A percentile compares a stretch with the other conserved stretches of the same genome.
Evolutionary conservation across 1,140 invertebrate species (phyloP).

Genomic region (Listronotus bonariensis): DNA sequence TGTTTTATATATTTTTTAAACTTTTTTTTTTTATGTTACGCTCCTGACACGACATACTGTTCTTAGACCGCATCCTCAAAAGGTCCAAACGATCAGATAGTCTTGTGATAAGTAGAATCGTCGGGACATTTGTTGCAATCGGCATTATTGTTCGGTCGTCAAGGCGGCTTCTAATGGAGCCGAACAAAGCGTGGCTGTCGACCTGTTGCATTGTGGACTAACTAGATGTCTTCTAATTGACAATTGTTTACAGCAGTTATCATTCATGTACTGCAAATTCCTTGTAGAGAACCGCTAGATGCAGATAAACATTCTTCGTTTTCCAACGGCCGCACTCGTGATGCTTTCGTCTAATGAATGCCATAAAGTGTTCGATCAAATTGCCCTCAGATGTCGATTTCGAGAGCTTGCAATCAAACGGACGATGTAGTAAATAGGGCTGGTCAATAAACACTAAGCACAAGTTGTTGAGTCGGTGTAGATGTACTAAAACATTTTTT

Average conservation of each 20-base stretch:
- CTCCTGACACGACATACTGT: too few species aligned
- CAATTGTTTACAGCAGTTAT: slow-evolving; percentile 57
- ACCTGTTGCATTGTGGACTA: slow-evolving; percentile 52
- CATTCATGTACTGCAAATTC: slow-evolving; percentile 56
- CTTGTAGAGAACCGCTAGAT: slow-evolving; percentile 50
- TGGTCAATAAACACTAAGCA: slow-evolving; percentile 25
- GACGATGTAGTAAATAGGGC: slow-evolving; percentile 15
- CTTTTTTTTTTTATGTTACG: too few species aligned
- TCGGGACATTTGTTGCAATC: slow-evolving; percentile 48
- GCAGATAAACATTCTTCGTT: slow-evolving; percentile 45
- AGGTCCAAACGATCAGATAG: slow-evolving; percentile 52
- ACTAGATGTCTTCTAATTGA: slow-evolving; percentile 56
- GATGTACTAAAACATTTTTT: slow-evolving; percentile 16
- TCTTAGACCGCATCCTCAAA: slow-evolving; percentile 56
- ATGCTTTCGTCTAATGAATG: slow-evolving; percentile 44
- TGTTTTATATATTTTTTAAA: too few species aligned
- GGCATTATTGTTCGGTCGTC: slow-evolving; percentile 50
- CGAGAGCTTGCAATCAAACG: slow-evolving; percentile 20
- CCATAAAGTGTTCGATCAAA: slow-evolving; percentile 48
- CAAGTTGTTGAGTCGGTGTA: slow-evolving; percentile 3
- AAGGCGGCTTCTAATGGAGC: slow-evolving; percentile 49
- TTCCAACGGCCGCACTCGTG: slow-evolving; percentile 38
- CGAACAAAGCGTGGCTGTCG: slow-evolving; percentile 51
- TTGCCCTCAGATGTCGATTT: slow-evolving; percentile 30
- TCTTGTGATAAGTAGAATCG: slow-evolving; percentile 51